Evolutionary conservation across 2,797 vertebrate species (phyloP).

Genomic region (Manis pentadactyla): DNA sequence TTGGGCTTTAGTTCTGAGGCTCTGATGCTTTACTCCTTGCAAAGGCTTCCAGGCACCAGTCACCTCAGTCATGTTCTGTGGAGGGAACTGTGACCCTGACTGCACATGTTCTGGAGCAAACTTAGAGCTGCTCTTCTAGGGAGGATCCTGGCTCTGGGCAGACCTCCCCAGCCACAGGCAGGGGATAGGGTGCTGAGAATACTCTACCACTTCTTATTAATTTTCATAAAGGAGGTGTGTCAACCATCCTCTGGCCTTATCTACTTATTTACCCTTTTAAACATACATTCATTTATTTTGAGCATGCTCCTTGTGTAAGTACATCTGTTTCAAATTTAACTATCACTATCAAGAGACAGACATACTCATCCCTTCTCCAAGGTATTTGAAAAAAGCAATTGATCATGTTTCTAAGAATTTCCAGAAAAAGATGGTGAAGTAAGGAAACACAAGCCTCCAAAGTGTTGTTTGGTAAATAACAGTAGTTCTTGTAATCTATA

Average conservation of each 20-base stretch:
- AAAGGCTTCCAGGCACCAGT: not conserved
- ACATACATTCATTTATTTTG: not conserved
- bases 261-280: too few relatives aligned
- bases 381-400: not conserved
- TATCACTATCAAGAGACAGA: not conserved
- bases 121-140: not conserved
- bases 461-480: not conserved
- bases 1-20: not conserved
- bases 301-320: not conserved
- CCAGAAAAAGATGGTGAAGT: not conserved
- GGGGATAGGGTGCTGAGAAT: not conserved
- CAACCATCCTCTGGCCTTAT: not conserved
- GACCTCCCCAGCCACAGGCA: not conserved
- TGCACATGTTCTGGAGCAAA: not conserved
- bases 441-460: not conserved
- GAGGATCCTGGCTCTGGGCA: not conserved
- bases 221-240: not conserved
- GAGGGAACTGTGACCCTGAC: not conserved
- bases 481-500: not conserved
- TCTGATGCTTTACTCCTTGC: not conserved
- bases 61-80: fast-evolving
- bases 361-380: not conserved
- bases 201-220: too few relatives aligned
- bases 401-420: not conserved
- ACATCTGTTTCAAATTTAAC: too few relatives aligned